Conservation (phyloP, 2,888 invertebrate species). For the Synergus japonicus region DNA sequence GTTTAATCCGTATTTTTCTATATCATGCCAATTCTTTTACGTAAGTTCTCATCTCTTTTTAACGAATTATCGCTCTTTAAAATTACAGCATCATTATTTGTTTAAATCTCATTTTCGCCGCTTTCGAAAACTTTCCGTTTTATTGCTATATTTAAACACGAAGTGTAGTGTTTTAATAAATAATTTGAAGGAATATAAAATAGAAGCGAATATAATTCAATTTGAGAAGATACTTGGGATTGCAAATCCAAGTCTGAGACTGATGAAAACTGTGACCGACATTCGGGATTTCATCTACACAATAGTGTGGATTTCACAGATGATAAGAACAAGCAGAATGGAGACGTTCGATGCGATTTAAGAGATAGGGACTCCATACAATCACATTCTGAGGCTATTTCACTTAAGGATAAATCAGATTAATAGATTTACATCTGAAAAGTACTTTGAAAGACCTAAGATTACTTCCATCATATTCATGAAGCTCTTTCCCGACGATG, state of each 20-base stretch:
- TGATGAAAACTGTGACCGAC: constrained; percentile 2
- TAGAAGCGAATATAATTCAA: not conserved
- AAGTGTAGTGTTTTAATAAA: not conserved
- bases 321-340: not conserved
- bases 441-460: constrained; percentile 5
- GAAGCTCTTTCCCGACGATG: not conserved
- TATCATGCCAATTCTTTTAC: not conserved
- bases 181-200: not conserved
- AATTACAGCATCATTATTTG: too few relatives aligned
- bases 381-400: constrained; percentile 8
- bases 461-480: constrained; percentile 4
- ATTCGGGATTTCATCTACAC: constrained; percentile 16
- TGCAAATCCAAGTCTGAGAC: not conserved
- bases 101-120: too few relatives aligned
- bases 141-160: not conserved
- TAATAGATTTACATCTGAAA: constrained; percentile 29
- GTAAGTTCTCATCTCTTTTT: too few relatives aligned
- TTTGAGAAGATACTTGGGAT: not conserved
- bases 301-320: constrained; percentile 13
- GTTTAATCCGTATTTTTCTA: not conserved
- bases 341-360: not conserved
- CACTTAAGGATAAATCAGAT: constrained; percentile 16
- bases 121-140: too few relatives aligned
- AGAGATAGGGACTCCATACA: not conserved
- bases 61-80: too few relatives aligned